Percentiles rank a stretch among this genome's conserved stretches.
Evolutionary conservation across 2,113 vertebrate species (phyloP).

Genomic region (Rhinolophus ferrumequinum): DNA sequence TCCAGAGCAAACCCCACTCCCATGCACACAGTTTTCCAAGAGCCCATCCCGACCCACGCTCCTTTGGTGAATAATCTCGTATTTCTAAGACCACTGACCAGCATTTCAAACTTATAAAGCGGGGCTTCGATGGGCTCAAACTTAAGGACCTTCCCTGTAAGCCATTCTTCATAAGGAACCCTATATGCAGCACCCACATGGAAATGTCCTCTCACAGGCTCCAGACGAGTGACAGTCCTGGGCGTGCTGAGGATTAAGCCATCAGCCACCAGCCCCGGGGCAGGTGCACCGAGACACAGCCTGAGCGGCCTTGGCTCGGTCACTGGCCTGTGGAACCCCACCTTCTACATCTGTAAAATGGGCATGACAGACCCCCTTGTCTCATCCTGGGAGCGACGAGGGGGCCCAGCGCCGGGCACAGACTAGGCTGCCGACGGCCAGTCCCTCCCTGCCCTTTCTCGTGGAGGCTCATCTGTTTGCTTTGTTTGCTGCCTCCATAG

Average conservation of each 20-base stretch:
- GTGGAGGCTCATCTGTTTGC: neutral
- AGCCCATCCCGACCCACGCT: neutral
- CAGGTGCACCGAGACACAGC: too few relatives aligned
- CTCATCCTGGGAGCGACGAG: neutral
- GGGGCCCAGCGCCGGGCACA: neutral
- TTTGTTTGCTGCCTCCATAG: neutral
- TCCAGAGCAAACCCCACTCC: neutral
- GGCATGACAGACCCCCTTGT: neutral
- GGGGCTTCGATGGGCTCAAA: neutral
- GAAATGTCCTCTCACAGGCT: neutral
- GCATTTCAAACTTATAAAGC: neutral
- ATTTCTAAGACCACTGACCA: neutral
- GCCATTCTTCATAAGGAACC: neutral
- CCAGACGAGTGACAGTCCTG: too few relatives aligned
- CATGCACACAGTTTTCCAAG: neutral
- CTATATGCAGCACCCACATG: too few relatives aligned
- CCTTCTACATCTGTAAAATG: too few relatives aligned
- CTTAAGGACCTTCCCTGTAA: neutral
- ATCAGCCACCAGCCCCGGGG: too few relatives aligned
- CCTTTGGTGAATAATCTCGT: neutral
- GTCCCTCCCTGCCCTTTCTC: neutral
- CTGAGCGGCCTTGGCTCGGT: neutral
- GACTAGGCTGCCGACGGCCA: accelerated
- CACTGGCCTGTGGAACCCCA: neutral
- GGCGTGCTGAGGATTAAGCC: too few relatives aligned